Base-by-base conservation (phyloP, 2,888 invertebrate genomes). In the Tridacna gigas region DNA sequence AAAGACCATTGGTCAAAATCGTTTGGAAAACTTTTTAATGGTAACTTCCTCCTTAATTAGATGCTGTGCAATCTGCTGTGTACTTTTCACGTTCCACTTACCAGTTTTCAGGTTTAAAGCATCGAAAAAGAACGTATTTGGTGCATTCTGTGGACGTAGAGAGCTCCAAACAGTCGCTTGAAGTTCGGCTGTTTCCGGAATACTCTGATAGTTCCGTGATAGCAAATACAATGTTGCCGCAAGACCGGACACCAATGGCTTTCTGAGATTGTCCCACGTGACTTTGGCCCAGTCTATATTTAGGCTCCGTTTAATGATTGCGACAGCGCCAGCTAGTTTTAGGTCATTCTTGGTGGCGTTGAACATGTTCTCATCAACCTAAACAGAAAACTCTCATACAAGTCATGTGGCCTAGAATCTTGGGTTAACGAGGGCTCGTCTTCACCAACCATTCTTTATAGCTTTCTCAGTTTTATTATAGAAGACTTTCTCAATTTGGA, bases 161-260 rank as follows among this genome's bases (percentile, higher is more conserved):
- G 69, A 67, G 22, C 82, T 69, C 88, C 88, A 88, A 7, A 88
- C 71, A 2, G 83, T 76, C 0, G 88, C 77, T 71, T 88, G 88
- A 4, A 79, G 47, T 66, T 80, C 78, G 20, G 47, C 15, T 26
- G 71, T 63, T 61, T 86, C 83, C 48, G 88, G 88, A 45, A 88
- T 80, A 13, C 18, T 28, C 13, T 74, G 60, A 12, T 84, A 81
- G 61, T 79, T 80, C 37, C 79, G 79, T 1, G 83, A 61, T 25
- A 79, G 37, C 5, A 88, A 12, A 69, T 82, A 88, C 60, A 92
- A 79, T 20, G 90, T 76, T 5, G 92, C 91, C 0, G 90, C 92
- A 20, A 93, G 86, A 13, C 91, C 93, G 20, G 92, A 92, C 76
- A 90, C 88, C 22, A 92, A 80, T 13, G 93, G 93, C 67, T 89